Evolutionary conservation across 1,140 invertebrate species (phyloP).

Genomic region (Oppia nitens): DNA sequence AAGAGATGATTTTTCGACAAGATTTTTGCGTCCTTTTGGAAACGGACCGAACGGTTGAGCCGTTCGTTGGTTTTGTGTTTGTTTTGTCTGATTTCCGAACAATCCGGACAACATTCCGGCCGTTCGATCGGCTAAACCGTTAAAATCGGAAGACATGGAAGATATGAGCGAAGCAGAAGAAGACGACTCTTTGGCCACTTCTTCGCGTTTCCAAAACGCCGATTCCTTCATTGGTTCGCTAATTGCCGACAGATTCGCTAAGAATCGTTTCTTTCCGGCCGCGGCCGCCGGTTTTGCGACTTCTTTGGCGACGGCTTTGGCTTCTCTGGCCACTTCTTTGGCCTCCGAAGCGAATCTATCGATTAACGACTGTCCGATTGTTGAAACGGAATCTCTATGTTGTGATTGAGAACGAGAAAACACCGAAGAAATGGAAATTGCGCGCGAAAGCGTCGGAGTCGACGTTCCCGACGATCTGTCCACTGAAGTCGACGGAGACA

Average conservation of each 20-base stretch:
- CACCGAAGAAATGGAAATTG: slow-evolving; percentile 7
- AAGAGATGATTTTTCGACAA: slow-evolving; percentile 73
- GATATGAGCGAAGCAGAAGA: background rate
- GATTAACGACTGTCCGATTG: slow-evolving; percentile 6
- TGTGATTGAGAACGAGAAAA: slow-evolving; percentile 13
- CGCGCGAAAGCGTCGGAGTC: slow-evolving; percentile 7
- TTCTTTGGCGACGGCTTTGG: slow-evolving; percentile 48
- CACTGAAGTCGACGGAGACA: slow-evolving; percentile 7
- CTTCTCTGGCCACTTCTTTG: slow-evolving; percentile 70
- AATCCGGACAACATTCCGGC: slow-evolving; percentile 78
- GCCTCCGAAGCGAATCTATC: slow-evolving; percentile 60
- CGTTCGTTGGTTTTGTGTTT: slow-evolving; percentile 35
- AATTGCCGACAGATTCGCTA: slow-evolving; percentile 21
- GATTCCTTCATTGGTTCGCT: slow-evolving; percentile 20
- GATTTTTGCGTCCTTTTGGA: slow-evolving; percentile 53
- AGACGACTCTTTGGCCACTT: slow-evolving; percentile 1
- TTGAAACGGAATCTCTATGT: slow-evolving; percentile 9
- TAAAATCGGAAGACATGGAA: slow-evolving; percentile 32
- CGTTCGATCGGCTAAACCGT: slow-evolving; percentile 72
- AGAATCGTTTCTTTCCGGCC: slow-evolving; percentile 53
- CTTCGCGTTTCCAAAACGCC: slow-evolving; percentile 14
- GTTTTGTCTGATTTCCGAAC: slow-evolving; percentile 34
- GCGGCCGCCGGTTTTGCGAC: slow-evolving; percentile 64
- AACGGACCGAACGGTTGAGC: slow-evolving; percentile 42
- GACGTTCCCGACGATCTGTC: slow-evolving; percentile 12